A percentile compares a stretch with the other conserved stretches of the same genome.
phyloP scores from a whole-genome alignment of 2,888 invertebrate genomes.

The Ganaspis brasiliensis region DNA sequence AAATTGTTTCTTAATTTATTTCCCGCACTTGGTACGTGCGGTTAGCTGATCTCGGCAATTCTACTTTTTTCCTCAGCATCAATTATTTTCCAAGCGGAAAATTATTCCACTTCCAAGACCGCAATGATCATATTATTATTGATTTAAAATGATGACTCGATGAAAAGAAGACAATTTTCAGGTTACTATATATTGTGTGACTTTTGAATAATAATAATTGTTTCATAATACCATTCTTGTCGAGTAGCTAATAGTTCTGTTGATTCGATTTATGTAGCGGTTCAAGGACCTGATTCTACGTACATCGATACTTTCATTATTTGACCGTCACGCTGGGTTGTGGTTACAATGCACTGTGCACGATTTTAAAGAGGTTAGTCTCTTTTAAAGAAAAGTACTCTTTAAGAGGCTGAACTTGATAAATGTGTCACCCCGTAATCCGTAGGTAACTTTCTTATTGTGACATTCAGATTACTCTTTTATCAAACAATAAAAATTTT shows the following conservation, averaged over 20 bases:
- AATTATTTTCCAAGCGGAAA: slow-evolving; percentile 7
- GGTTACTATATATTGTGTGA: too few species aligned
- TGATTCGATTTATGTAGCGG: background rate
- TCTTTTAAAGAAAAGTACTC: slow-evolving; percentile 7
- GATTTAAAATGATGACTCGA: too few species aligned
- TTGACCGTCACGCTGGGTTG: slow-evolving; percentile 22
- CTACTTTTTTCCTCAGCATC: background rate
- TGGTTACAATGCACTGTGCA: slow-evolving; percentile 17
- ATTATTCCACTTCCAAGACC: background rate
- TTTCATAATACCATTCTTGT: background rate
- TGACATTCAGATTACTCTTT: too few species aligned
- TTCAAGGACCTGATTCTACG: slow-evolving; percentile 7
- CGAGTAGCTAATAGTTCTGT: background rate
- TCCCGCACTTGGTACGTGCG: background rate
- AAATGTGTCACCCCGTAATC: slow-evolving; percentile 1
- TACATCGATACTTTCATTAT: slow-evolving; percentile 31
- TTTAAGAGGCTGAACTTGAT: background rate
- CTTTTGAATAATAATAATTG: background rate
- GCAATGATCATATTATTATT: too few species aligned
- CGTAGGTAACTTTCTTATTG: too few species aligned
- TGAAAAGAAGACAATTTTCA: too few species aligned
- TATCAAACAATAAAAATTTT: too few species aligned
- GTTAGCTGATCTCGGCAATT: background rate
- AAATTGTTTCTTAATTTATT: background rate
- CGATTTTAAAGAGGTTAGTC: background rate